A percentile compares a stretch with the other conserved stretches of the same genome.
Conservation (phyloP, 2,113 vertebrate species). For the Sarotherodon lohbergeri region DNA sequence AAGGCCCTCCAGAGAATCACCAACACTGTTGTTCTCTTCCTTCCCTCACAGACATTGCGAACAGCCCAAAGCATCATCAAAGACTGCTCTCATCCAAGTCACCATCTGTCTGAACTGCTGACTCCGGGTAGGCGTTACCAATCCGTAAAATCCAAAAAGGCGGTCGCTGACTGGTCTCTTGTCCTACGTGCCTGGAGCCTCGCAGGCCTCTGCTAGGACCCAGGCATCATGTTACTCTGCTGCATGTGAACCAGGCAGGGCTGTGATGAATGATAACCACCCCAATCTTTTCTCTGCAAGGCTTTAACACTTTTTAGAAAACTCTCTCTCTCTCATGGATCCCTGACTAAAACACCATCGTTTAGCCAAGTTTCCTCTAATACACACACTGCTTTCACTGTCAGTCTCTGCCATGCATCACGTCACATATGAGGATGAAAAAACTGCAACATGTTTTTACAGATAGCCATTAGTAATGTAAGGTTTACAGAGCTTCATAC, state of each 20-base stretch:
- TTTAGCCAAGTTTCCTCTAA: neutral
- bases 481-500: neutral
- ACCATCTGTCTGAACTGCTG: neutral
- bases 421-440: neutral
- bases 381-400: neutral
- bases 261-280: neutral
- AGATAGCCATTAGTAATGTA: neutral
- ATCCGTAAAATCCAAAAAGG: neutral
- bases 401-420: neutral
- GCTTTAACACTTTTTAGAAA: neutral
- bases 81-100: neutral
- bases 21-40: neutral
- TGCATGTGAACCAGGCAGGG: accelerated
- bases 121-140: neutral
- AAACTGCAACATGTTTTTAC: neutral
- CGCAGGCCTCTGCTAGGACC: neutral
- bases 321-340: neutral
- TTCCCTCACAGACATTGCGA: neutral
- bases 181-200: neutral
- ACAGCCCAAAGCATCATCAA: neutral
- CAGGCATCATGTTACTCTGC: neutral
- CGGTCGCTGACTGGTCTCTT: neutral
- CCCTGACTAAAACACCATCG: neutral
- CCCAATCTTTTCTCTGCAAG: neutral
- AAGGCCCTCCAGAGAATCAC: neutral